Percentiles rank a stretch among this genome's conserved stretches.
Conservation (phyloP, 2,113 vertebrate species). For the Microcebus griseorufus region DNA sequence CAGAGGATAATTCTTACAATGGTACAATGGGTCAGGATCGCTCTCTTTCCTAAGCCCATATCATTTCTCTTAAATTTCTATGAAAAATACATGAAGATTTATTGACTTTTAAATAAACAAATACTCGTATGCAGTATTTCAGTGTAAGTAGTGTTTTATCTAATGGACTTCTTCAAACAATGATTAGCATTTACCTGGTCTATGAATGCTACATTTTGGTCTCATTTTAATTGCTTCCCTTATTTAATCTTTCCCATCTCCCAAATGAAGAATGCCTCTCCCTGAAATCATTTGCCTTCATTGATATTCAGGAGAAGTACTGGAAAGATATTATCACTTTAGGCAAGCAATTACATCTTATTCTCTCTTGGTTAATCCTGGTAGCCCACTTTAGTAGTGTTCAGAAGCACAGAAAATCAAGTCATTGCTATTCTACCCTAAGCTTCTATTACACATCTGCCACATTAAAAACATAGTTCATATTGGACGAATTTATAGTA, state of each 20-base stretch:
- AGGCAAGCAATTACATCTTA: slow-evolving; percentile 89
- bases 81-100: slow-evolving; percentile 47
- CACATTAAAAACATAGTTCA: slow-evolving; percentile 62
- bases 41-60: background rate
- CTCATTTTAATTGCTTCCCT: slow-evolving; percentile 64
- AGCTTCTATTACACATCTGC: slow-evolving; percentile 67
- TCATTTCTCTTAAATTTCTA: slow-evolving; percentile 11
- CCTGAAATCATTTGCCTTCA: slow-evolving; percentile 81
- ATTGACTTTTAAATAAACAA: slow-evolving; percentile 53
- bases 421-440: slow-evolving; percentile 83
- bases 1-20: slow-evolving; percentile 39
- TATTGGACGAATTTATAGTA: slow-evolving; percentile 64
- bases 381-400: slow-evolving; percentile 80
- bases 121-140: slow-evolving; percentile 18
- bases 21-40: background rate
- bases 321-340: slow-evolving; percentile 86
- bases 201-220: slow-evolving; percentile 36
- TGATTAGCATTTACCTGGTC: background rate
- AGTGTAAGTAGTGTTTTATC: slow-evolving; percentile 30
- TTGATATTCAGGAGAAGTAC: slow-evolving; percentile 88
- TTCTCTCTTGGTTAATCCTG: slow-evolving; percentile 83
- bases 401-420: slow-evolving; percentile 83
- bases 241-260: slow-evolving; percentile 59
- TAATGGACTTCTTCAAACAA: slow-evolving; percentile 22
- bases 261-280: slow-evolving; percentile 58